Evolutionary conservation across 1,140 invertebrate species (phyloP).

Genomic region (Anastrepha obliqua): DNA sequence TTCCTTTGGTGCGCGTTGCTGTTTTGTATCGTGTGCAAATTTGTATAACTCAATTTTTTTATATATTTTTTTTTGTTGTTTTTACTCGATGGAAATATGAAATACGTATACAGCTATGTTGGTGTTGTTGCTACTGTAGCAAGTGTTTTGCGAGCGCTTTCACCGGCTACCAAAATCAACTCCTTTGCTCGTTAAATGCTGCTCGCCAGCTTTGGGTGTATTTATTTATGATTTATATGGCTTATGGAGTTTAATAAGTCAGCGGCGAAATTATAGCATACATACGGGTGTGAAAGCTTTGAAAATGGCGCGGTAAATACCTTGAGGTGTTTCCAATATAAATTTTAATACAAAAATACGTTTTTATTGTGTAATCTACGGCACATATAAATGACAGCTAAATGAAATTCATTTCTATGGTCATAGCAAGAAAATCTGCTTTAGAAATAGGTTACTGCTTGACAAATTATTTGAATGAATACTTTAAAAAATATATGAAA

Average conservation of each 20-base stretch:
- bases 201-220: not conserved
- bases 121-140: constrained; percentile 8
- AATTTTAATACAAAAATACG: too few relatives aligned
- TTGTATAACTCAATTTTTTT: not conserved
- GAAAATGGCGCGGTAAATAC: not conserved
- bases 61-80: too few relatives aligned
- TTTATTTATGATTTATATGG: constrained; percentile 4
- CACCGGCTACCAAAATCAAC: not conserved
- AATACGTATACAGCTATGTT: not conserved
- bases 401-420: too few relatives aligned
- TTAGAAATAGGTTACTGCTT: too few relatives aligned
- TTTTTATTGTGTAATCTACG: too few relatives aligned
- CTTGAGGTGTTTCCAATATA: too few relatives aligned
- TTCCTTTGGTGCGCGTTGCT: not conserved
- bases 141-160: not conserved
- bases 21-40: not conserved
- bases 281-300: not conserved
- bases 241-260: not conserved
- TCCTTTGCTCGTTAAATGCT: not conserved
- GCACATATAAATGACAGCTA: too few relatives aligned
- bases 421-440: too few relatives aligned
- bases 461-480: too few relatives aligned
- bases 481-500: too few relatives aligned
- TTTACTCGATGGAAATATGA: constrained; percentile 11
- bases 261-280: constrained; percentile 2